Evolutionary conservation across 1,140 invertebrate genomes (phyloP), one percentile per base, ranked within the genome.

Genomic region (Dinoponera quadriceps): DNA sequence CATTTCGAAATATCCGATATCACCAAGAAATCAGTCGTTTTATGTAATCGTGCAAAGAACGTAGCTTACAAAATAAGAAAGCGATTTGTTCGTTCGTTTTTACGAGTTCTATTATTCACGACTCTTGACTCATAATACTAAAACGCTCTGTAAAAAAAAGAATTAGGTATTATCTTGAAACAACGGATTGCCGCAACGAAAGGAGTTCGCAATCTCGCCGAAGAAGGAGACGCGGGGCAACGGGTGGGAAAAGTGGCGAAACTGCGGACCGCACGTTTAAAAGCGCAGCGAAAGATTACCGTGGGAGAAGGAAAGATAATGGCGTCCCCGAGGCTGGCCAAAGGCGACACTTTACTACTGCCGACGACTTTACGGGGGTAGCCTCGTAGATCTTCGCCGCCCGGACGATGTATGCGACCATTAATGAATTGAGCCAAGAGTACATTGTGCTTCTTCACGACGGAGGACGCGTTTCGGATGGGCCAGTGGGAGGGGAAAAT

Each of bases 391-490:
- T 77, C 72, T 83, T 33, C 33, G n/a, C 20, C 5, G 65, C 25
- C 22, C 65, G 63, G 22, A 57, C 75, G 54, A 71, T 80, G 49
- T 77, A 78, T 81, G 65, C 55, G 65, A 71, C 55, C 82, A 84
- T 84, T 84, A 84, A 84, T 63, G 65, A 75, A 84, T 84, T 81
- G 82, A 84, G 82, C 82, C 82, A 84, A 84, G 75, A 84, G 62
- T 68, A 49, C 80, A 63, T 74, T 74, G 65, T 68, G 25, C 55
- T 57, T 5, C 5, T 25, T 25, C 33, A 3, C 7, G 22, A 9
- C 38, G 38, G 38, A 66, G n/a, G 22, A 77, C 11, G 72, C 48
- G 77, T 63, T 65, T 63, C 20, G 38, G 38, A 44, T 11, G 38
- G 9, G 38, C 38, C 4, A 44, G 3, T 62, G 29, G 13, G 14